Conservation (phyloP, 1,140 invertebrate species). For the Drosophila sp. region DNA sequence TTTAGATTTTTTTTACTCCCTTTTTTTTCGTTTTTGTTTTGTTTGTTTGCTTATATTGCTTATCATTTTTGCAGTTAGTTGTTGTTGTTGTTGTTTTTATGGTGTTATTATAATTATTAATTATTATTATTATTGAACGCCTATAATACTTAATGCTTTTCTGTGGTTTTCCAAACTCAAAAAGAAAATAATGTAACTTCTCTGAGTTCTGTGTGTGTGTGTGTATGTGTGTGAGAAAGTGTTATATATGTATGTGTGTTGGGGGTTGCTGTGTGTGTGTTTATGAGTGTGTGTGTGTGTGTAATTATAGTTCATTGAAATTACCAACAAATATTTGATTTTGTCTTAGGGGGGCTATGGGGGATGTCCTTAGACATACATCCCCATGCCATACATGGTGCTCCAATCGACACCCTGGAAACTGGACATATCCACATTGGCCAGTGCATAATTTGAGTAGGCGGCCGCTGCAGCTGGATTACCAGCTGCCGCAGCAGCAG, state of each 20-base stretch:
- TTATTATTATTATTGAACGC: constrained; percentile 47
- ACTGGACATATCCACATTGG: constrained; percentile 94
- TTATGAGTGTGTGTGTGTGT: constrained; percentile 13
- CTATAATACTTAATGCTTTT: constrained; percentile 75
- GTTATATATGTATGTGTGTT: constrained; percentile 7
- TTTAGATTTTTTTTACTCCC: constrained; percentile 59
- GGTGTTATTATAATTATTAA: constrained; percentile 32
- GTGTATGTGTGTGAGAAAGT: constrained; percentile 32
- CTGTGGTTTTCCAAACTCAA: constrained; percentile 54
- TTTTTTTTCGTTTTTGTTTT: constrained; percentile 44
- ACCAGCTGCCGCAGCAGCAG: constrained; percentile 83
- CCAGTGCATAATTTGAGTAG: constrained; percentile 91
- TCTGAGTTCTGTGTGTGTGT: constrained; percentile 24
- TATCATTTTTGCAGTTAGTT: constrained; percentile 57
- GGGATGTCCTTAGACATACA: constrained; percentile 89
- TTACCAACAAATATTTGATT: constrained; percentile 43
- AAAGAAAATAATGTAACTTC: constrained; percentile 55
- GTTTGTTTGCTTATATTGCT: constrained; percentile 67
- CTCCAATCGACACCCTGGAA: constrained; percentile 95
- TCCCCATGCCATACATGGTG: constrained; percentile 94
- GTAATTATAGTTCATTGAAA: constrained; percentile 58
- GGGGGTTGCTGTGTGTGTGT: constrained; percentile 19
- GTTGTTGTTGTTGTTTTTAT: constrained; percentile 33
- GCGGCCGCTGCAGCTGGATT: constrained; percentile 83
- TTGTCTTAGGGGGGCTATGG: neutral